Percentiles rank a stretch among this genome's conserved stretches.
These are phyloP conservation scores for Cecidostiba fungosa DNA, from an alignment of 2,888 invertebrate genomes.

Conservation along the genomic window DNA sequence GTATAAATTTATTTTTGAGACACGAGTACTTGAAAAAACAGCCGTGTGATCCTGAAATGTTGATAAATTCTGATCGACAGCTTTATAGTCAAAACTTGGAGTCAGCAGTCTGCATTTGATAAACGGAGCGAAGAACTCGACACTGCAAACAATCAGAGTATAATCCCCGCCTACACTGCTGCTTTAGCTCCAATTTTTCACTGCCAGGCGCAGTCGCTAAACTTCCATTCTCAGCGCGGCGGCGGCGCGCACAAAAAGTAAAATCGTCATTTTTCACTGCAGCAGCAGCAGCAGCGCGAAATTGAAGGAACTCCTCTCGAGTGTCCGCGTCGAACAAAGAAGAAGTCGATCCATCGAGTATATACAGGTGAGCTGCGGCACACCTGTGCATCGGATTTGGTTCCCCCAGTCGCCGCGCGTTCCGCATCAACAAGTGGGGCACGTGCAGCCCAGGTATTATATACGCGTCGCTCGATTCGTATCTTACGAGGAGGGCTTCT, in stretches of 20 bases:
- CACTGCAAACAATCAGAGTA: not conserved
- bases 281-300: not conserved
- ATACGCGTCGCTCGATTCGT: conserved; percentile 10
- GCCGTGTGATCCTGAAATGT: not conserved
- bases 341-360: not conserved
- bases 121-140: conserved; percentile 6
- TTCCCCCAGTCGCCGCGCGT: conserved; percentile 10
- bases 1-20: not conserved
- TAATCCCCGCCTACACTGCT: not conserved
- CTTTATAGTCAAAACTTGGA: not conserved
- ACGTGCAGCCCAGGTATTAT: conserved; percentile 62
- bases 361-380: not conserved
- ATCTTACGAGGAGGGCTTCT: conserved; percentile 30
- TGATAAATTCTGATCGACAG: conserved; percentile 8
- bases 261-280: conserved; percentile 48
- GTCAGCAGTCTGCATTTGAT: not conserved
- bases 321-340: conserved; percentile 2
- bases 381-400: conserved; percentile 15
- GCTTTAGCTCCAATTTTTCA: conserved; percentile 35
- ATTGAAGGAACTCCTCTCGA: not conserved
- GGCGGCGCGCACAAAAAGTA: not conserved
- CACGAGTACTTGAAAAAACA: not conserved
- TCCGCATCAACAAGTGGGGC: conserved; percentile 68
- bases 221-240: conserved; percentile 11
- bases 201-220: conserved; percentile 29